phyloP scores from a whole-genome alignment of 2,888 invertebrate species.

The Callyntrura sp. region DNA sequence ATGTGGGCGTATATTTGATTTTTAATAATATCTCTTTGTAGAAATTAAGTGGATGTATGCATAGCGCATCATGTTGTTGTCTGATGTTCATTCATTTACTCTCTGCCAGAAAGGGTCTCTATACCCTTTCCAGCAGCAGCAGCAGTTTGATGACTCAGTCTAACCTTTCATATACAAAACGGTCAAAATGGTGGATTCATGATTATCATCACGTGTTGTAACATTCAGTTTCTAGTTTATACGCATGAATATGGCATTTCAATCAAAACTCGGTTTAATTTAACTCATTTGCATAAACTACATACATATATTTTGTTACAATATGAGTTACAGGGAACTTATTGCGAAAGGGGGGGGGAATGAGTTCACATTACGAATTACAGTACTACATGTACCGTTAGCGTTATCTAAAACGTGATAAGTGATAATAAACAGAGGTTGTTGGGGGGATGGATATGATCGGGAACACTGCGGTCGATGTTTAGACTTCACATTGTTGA shows the following conservation, averaged over 20 bases:
- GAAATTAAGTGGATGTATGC: conserved; percentile 6
- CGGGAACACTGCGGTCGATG: not conserved
- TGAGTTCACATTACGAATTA: not conserved
- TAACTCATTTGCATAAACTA: too few relatives aligned
- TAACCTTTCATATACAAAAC: not conserved
- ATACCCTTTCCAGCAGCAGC: not conserved
- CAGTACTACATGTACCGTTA: not conserved
- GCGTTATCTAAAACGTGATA: too few relatives aligned
- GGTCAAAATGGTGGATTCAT: not conserved
- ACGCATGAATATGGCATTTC: not conserved
- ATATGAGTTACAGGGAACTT: too few relatives aligned
- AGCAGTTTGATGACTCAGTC: not conserved
- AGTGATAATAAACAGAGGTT: not conserved
- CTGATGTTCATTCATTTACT: not conserved
- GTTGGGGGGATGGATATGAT: not conserved
- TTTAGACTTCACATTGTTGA: not conserved
- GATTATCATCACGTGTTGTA: too few relatives aligned
- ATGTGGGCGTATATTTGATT: conserved; percentile 11
- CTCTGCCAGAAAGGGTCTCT: not conserved
- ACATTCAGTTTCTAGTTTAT: not conserved
- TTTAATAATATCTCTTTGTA: conserved; percentile 25
- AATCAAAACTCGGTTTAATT: too few relatives aligned
- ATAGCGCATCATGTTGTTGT: not conserved
- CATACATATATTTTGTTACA: too few relatives aligned
- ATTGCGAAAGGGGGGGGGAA: not conserved